Base-by-base conservation (phyloP, 2,797 vertebrate species). In the Hypotaenidia philippensis region DNA sequence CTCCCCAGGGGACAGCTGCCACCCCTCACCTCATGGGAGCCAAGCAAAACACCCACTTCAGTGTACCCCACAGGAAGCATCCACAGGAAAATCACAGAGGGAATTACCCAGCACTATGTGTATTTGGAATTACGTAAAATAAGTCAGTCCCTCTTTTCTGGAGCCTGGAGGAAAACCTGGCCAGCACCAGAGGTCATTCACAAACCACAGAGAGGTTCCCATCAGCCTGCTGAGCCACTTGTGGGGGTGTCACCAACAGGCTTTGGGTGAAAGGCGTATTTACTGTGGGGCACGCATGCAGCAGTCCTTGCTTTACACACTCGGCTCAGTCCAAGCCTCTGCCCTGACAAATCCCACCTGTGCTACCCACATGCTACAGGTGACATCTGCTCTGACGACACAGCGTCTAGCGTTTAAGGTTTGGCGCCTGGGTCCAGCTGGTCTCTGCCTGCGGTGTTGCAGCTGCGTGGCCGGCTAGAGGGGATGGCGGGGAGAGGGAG, bases 351-450 rank as follows among this genome's bases (percentile, higher is more conserved):
- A 91, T 77, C 68, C 57, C 1, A 4, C 68, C 49, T 13, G 29
- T 34, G 38, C 68, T 71, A 65, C 78, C 76, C 70, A 55, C 81
- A 88, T 83, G 41, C 68, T 87, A 75, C 60, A 84, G 56, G 68
- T 81, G 91, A 83, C 79, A 97, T 94, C 84, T 94, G 79, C 71
- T 87, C 50, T 3, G 11, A 52, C 36, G 4, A 56, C 79, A n/a
- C n/a, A 49, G 75, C 14, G 1, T 83, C 84, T 72, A 17, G 31
- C 10, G 6, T 89, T 79, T 91, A 94, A 68, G 57, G 89, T 87
- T 87, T 95, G 91, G 93, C 49, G 11, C 49, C 68, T 2, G 2
- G 36, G 36, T 38, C 25, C 2, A 2, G 29, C 44, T 9, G 5
- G 68, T 60, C 69, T 86, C 84, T 81, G 94, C 83, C 87, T 88